A percentile compares a stretch with the other conserved stretches of the same genome.
These are phyloP conservation scores for Ferdinandea cuprea DNA, from an alignment of 2,888 invertebrate species.

Conservation along the genomic window DNA sequence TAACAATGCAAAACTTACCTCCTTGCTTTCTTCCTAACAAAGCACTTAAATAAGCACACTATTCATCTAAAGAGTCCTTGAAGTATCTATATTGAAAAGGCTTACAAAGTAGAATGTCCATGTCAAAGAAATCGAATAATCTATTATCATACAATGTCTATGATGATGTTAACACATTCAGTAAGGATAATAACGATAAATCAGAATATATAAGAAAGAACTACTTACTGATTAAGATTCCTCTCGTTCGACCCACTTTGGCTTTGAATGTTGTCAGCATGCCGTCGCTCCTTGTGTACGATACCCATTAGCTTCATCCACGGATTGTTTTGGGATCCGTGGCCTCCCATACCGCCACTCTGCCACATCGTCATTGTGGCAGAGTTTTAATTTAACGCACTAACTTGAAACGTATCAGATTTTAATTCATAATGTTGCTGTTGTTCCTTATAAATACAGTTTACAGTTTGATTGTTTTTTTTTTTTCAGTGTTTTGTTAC, in stretches of 20 bases:
- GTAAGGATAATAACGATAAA: conserved; percentile 10
- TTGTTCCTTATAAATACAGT: conserved; percentile 12
- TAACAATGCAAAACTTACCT: conserved; percentile 45
- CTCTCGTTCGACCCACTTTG: conserved; percentile 86
- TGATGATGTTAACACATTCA: conserved; percentile 19
- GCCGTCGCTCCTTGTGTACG: conserved; percentile 89
- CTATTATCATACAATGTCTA: conserved; percentile 4
- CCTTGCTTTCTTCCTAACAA: background rate
- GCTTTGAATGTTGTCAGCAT: conserved; percentile 86
- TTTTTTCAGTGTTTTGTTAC: too few species aligned
- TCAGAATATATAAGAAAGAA: conserved; percentile 10
- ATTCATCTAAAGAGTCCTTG: conserved; percentile 14
- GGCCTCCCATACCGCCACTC: conserved; percentile 90
- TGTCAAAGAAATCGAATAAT: background rate
- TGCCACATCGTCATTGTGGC: conserved; percentile 89
- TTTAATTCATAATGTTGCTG: conserved; percentile 55
- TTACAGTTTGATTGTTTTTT: conserved; percentile 2
- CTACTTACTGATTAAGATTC: conserved; percentile 88
- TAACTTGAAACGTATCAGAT: conserved; percentile 36
- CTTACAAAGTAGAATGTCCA: conserved; percentile 5
- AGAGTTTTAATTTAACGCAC: conserved; percentile 75
- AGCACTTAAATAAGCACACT: conserved; percentile 3
- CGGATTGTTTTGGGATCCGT: conserved; percentile 91
- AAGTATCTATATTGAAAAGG: background rate
- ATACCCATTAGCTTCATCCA: conserved; percentile 93